phyloP scores from a whole-genome alignment of 1,140 invertebrate species.

The Nebria ingens region DNA sequence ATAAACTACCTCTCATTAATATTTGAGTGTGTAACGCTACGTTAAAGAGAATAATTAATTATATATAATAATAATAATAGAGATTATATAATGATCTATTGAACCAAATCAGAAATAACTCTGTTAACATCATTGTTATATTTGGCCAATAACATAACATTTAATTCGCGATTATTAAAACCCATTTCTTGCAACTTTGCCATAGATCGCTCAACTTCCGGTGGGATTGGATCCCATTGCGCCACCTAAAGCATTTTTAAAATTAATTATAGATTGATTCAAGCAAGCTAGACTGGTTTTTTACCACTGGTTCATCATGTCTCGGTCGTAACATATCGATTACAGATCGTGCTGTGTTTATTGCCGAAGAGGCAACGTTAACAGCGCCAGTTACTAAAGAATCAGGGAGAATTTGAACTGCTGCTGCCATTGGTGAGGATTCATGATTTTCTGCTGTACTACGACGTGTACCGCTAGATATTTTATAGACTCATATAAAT shows the following conservation, averaged over 20 bases:
- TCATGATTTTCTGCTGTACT: background rate
- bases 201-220: conserved; percentile 24
- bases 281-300: background rate
- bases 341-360: conserved; percentile 31
- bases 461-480: background rate
- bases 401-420: conserved; percentile 22
- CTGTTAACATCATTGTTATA: conserved; percentile 30
- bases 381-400: conserved; percentile 32
- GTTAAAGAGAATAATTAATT: no score
- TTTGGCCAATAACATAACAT: conserved; percentile 28
- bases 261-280: background rate
- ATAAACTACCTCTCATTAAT: background rate
- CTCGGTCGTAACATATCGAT: conserved; percentile 27
- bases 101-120: conserved; percentile 30
- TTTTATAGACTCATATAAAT: no score
- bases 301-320: conserved; percentile 7
- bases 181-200: conserved; percentile 29
- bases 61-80: no score
- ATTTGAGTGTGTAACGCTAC: no score
- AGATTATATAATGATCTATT: no score
- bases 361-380: conserved; percentile 32
- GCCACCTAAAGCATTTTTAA: background rate
- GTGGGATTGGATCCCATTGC: background rate
- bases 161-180: conserved; percentile 29
- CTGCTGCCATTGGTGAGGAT: background rate